Percentiles rank a stretch among this genome's conserved stretches.
Evolutionary conservation across 1,140 invertebrate genomes (phyloP).

Genomic region (Yoshiicerus persimilis): DNA sequence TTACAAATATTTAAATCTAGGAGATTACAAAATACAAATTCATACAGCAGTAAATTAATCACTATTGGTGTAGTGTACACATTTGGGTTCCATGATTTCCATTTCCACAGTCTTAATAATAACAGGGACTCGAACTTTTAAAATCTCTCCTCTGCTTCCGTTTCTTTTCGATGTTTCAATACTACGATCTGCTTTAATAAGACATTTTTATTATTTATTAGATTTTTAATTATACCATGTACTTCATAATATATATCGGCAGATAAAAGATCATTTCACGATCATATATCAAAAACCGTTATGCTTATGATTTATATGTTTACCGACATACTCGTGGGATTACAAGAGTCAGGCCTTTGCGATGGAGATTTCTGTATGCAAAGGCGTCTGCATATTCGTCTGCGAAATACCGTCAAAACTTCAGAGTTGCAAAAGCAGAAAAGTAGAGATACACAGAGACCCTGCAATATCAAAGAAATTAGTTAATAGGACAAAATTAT

Average conservation of each 20-base stretch:
- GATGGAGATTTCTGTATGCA: constrained; percentile 31
- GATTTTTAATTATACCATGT: neutral
- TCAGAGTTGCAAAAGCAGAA: constrained; percentile 65
- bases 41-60: no score
- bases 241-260: no score
- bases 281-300: no score
- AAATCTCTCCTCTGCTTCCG: neutral
- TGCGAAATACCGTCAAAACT: constrained; percentile 52
- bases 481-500: neutral
- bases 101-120: neutral
- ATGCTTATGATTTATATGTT: neutral
- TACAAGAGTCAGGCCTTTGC: constrained; percentile 32
- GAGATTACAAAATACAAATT: no score
- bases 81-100: neutral
- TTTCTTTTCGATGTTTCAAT: neutral
- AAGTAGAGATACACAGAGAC: constrained; percentile 61
- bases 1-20: no score
- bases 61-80: neutral
- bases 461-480: constrained; percentile 52
- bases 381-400: constrained; percentile 33
- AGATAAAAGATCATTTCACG: no score
- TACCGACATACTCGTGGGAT: constrained; percentile 50
- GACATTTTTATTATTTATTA: neutral
- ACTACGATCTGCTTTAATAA: neutral
- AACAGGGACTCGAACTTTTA: neutral